A percentile compares a stretch with the other conserved stretches of the same genome.
These are phyloP conservation scores for Harmothoe impar DNA, from an alignment of 2,888 invertebrate genomes.

Conservation along the genomic window DNA sequence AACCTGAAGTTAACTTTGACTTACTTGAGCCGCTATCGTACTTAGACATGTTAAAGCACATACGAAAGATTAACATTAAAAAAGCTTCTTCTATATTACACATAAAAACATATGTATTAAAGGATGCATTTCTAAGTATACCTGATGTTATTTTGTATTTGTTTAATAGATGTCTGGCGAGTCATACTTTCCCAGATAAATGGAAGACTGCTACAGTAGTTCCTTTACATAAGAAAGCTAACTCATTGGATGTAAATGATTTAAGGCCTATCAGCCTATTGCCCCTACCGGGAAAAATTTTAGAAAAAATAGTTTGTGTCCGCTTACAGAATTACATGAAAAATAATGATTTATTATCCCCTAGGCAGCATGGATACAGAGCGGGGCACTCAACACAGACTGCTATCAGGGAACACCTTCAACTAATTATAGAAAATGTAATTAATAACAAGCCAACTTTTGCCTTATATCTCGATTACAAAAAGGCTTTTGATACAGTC, in stretches of 20 bases:
- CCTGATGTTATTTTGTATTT: not conserved
- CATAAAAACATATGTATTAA: not conserved
- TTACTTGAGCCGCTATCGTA: not conserved
- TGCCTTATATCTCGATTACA: not conserved
- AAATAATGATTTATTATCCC: not conserved
- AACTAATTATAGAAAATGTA: not conserved
- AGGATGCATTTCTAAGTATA: not conserved
- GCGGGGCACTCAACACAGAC: not conserved
- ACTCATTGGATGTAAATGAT: not conserved
- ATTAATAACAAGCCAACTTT: not conserved
- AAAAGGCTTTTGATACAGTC: not conserved
- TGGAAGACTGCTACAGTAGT: not conserved
- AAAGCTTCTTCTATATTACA: not conserved
- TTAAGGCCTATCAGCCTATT: not conserved
- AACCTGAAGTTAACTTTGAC: too few species aligned
- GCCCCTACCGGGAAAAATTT: not conserved
- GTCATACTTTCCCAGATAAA: not conserved
- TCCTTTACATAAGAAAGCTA: not conserved
- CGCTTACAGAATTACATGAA: not conserved
- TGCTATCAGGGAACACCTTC: not conserved
- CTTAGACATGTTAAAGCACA: not conserved
- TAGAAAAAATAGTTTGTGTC: not conserved
- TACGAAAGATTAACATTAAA: not conserved
- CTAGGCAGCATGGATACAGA: not conserved
- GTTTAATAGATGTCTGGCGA: not conserved